Conservation (phyloP, 2,797 vertebrate genomes). For the Acanthis flammea region DNA sequence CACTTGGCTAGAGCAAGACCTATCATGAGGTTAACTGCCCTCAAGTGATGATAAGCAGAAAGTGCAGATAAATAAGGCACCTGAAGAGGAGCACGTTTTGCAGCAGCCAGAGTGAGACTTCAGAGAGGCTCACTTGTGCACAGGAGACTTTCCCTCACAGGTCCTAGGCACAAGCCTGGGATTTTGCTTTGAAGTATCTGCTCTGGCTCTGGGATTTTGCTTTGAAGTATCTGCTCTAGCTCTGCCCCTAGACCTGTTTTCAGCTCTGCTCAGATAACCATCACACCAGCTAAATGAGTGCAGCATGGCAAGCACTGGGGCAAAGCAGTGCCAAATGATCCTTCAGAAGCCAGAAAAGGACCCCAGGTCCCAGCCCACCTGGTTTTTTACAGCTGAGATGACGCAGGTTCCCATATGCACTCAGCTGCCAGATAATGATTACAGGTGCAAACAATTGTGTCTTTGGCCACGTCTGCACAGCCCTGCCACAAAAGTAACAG, state of each 20-base stretch:
- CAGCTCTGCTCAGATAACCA: conserved; percentile 14
- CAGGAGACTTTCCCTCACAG: neutral
- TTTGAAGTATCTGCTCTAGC: neutral
- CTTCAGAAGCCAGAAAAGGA: neutral
- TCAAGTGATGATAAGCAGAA: conserved; percentile 6
- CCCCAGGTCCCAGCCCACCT: neutral
- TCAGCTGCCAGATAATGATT: neutral
- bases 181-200: neutral
- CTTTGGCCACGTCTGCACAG: neutral
- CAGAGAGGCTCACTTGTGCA: neutral
- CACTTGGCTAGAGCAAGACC: neutral
- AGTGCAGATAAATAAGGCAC: neutral
- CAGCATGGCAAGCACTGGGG: neutral
- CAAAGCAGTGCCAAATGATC: neutral
- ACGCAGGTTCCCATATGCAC: neutral
- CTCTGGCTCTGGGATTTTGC: neutral
- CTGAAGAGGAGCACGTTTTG: neutral
- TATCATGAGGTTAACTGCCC: neutral
- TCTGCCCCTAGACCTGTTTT: neutral
- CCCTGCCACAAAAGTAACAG: neutral
- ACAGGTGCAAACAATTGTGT: neutral
- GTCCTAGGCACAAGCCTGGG: neutral
- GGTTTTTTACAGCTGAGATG: neutral
- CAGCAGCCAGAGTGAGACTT: neutral
- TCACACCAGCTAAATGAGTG: neutral